Evolutionary conservation across 2,113 vertebrate species (phyloP).

Genomic region (Sylvilagus bachmani): DNA sequence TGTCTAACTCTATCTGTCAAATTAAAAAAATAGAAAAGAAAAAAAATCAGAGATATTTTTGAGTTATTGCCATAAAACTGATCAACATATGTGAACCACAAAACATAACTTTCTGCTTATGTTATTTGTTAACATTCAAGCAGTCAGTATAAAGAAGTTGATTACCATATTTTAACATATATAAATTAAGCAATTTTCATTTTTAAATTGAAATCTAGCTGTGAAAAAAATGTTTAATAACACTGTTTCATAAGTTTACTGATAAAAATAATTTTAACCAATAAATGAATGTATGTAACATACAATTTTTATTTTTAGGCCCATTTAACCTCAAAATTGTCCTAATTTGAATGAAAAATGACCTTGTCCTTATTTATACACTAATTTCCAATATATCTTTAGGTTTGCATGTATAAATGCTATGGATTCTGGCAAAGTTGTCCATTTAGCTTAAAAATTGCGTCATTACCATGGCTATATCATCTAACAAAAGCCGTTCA

Average conservation of each 20-base stretch:
- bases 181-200: not conserved
- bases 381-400: not conserved
- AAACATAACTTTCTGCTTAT: not conserved
- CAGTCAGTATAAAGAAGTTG: not conserved
- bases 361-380: not conserved
- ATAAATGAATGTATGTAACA: not conserved
- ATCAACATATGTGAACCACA: not conserved
- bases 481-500: too few species aligned
- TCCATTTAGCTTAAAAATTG: not conserved
- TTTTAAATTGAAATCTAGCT: constrained; percentile 6
- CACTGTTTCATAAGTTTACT: not conserved
- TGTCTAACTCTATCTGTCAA: too few species aligned
- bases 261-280: not conserved
- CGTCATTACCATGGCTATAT: too few species aligned
- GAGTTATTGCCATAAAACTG: not conserved
- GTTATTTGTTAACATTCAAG: constrained; percentile 6
- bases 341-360: not conserved
- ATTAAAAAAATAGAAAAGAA: not conserved
- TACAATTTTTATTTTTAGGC: constrained; percentile 33
- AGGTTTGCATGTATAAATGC: constrained; percentile 20
- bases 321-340: not conserved
- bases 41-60: constrained; percentile 4
- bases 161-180: not conserved
- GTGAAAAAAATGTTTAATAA: constrained; percentile 39
- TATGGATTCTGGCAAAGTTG: not conserved